Percentiles rank a stretch among this genome's conserved stretches.
Evolutionary conservation across 2,113 vertebrate genomes (phyloP).

Genomic region (Cyphomyrus plagiostoma): DNA sequence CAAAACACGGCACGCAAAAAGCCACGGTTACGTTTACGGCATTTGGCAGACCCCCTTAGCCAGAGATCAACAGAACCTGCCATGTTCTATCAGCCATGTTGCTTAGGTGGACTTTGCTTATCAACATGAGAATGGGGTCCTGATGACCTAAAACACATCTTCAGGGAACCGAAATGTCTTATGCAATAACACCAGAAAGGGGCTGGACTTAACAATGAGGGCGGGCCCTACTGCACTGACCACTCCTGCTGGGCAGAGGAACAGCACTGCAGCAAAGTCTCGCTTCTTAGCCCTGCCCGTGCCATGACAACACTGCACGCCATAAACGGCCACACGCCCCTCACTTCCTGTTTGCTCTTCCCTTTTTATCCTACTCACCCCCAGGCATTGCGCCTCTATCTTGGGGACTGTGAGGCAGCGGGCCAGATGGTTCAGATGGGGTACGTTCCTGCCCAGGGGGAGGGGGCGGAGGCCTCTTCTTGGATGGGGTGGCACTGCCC

Average conservation of each 20-base stretch:
- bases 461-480: slow-evolving; percentile 87
- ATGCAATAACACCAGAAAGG: neutral
- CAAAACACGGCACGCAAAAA: neutral
- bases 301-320: neutral
- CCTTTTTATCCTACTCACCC: slow-evolving; percentile 64
- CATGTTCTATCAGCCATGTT: neutral
- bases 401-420: slow-evolving; percentile 78
- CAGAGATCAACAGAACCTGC: neutral
- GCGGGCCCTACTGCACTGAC: neutral
- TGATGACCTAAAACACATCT: neutral
- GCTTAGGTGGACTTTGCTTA: neutral
- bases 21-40: neutral
- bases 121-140: neutral
- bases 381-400: slow-evolving; percentile 77
- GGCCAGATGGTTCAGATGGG: slow-evolving; percentile 83
- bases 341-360: neutral
- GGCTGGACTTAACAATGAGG: neutral
- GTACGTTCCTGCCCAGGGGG: slow-evolving; percentile 88
- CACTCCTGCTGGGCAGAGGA: neutral
- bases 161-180: neutral
- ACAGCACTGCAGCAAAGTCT: neutral
- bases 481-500: slow-evolving; percentile 81
- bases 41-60: too few species aligned
- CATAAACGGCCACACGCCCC: neutral
- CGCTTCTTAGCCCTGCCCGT: neutral